Evolutionary conservation across 2,888 invertebrate genomes (phyloP).

Genomic region (Zelleria hepariella): DNA sequence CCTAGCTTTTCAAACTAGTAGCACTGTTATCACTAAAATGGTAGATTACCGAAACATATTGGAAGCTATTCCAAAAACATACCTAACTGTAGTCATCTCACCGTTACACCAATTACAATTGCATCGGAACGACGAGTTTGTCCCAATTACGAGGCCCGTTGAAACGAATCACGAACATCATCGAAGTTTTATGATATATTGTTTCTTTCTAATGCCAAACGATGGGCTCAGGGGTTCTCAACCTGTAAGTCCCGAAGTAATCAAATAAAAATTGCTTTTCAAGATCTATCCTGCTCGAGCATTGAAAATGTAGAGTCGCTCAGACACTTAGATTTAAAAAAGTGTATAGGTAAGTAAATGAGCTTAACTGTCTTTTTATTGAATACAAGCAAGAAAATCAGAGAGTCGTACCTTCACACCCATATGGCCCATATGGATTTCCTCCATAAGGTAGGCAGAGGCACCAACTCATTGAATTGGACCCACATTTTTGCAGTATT

Average conservation of each 20-base stretch:
- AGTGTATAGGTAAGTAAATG: too few species aligned
- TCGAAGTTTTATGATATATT: background rate
- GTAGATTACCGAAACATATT: background rate
- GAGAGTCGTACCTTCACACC: too few species aligned
- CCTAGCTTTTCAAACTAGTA: background rate
- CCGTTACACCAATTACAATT: slow-evolving; percentile 19
- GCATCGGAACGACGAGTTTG: slow-evolving; percentile 14
- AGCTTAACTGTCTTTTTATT: too few species aligned
- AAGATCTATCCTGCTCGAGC: too few species aligned
- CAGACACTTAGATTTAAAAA: too few species aligned
- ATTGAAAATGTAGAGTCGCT: too few species aligned
- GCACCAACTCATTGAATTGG: too few species aligned
- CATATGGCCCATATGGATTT: too few species aligned
- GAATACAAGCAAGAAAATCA: too few species aligned
- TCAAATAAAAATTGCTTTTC: background rate
- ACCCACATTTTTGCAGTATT: too few species aligned
- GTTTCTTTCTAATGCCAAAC: background rate
- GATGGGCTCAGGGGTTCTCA: background rate
- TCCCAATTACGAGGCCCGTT: slow-evolving; percentile 7
- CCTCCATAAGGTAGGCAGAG: too few species aligned
- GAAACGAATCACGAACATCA: background rate
- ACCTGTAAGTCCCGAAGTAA: background rate
- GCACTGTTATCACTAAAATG: background rate
- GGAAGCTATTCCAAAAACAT: background rate
- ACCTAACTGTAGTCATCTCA: slow-evolving; percentile 11